Evolutionary conservation across 2,888 invertebrate genomes (phyloP).

Genomic region (Gari tellinella): DNA sequence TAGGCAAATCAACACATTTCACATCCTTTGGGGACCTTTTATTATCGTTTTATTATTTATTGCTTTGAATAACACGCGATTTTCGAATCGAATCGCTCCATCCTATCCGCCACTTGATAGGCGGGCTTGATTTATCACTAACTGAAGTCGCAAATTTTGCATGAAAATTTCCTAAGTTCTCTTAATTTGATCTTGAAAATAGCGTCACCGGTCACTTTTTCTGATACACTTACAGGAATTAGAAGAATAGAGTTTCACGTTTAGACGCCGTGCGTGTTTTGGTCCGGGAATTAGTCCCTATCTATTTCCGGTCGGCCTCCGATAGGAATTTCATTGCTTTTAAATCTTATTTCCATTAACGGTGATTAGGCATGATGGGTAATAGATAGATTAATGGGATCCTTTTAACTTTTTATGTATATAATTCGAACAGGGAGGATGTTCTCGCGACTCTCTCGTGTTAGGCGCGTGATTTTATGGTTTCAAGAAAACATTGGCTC

Average conservation of each 20-base stretch:
- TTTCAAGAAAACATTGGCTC: not conserved
- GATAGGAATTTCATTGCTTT: constrained; percentile 62
- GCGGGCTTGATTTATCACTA: constrained; percentile 57
- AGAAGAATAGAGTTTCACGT: constrained; percentile 56
- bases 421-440: too few species aligned
- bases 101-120: constrained; percentile 56
- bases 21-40: constrained; percentile 28
- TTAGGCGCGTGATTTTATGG: too few species aligned
- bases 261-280: constrained; percentile 53
- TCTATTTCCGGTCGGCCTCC: constrained; percentile 55
- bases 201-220: constrained; percentile 35
- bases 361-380: constrained; percentile 47
- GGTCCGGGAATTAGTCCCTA: constrained; percentile 45
- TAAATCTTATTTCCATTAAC: constrained; percentile 61
- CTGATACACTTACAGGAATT: constrained; percentile 36
- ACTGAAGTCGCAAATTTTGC: constrained; percentile 48
- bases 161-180: constrained; percentile 48
- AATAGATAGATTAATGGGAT: constrained; percentile 8
- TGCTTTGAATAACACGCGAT: constrained; percentile 47
- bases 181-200: constrained; percentile 53
- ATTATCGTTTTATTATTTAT: constrained; percentile 40
- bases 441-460: too few species aligned
- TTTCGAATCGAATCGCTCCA: constrained; percentile 41
- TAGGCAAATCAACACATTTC: constrained; percentile 33
- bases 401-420: not conserved